Conservation (phyloP, 2,113 vertebrate genomes). For the Coturnix japonica region DNA sequence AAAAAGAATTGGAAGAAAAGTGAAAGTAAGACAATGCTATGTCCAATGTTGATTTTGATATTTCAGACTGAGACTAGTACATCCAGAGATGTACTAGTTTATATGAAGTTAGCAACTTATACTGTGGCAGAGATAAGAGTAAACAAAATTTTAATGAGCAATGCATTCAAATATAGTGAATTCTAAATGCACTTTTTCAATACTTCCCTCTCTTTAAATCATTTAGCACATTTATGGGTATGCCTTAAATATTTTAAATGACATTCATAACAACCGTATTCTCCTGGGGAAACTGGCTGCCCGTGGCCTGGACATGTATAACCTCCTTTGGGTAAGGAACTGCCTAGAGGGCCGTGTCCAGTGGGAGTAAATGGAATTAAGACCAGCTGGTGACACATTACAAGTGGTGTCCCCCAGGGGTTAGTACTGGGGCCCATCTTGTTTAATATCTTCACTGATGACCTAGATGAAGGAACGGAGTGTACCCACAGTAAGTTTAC, state of each 20-base stretch:
- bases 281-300: too few relatives aligned
- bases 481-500: too few relatives aligned
- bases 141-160: neutral
- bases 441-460: too few relatives aligned
- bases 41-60: neutral
- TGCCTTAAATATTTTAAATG: neutral
- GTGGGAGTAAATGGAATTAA: too few relatives aligned
- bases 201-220: neutral
- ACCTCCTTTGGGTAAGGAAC: too few relatives aligned
- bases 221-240: neutral
- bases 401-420: too few relatives aligned
- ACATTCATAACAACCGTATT: neutral
- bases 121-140: neutral
- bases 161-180: neutral
- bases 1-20: neutral
- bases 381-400: too few relatives aligned
- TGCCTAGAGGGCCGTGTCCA: too few relatives aligned
- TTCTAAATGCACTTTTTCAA: neutral
- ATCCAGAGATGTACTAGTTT: neutral
- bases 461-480: too few relatives aligned
- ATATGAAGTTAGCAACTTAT: neutral
- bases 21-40: neutral
- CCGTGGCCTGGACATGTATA: too few relatives aligned
- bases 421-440: too few relatives aligned
- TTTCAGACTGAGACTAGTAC: too few relatives aligned